Evolutionary conservation across 2,113 vertebrate species (phyloP), one percentile per base, ranked within the genome.

Genomic region (Turdus rufiventris): DNA sequence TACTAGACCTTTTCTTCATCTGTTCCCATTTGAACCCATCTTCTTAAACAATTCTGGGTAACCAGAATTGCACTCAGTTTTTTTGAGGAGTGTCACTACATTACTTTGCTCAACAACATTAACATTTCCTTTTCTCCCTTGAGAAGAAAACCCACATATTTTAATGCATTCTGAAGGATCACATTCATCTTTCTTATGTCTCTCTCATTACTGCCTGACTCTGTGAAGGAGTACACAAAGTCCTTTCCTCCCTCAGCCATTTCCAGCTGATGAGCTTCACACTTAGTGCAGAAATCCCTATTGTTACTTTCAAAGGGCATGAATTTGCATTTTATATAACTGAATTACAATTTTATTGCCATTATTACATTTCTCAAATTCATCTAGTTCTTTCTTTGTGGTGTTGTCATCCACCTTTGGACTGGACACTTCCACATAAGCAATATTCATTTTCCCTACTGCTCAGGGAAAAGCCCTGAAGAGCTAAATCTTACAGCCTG

Each of bases 241-340:
- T 47, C n/a, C 25, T 65, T 38, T 72, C 36, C 42, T 79, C 36
- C 40, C 85, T 82, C 58, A 75, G n/a, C 14, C 8, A 2, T 78
- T 93, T 91, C 31, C 42, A 65, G 45, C 42, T 70, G 85, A 83
- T 65, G 58, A 88, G 50, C 42, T 76, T 57, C 42, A 79, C 24
- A 34, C 45, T 72, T 42, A 10, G 7, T 50, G 54, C 56, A 86
- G 72, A 94, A 93, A 86, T 86, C 63, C 47, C 42, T 62, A 29
- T 54, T 86, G 76, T 45, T 94, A 33, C 25, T 73, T 83, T 83
- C 60, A 91, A 94, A 88, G 56, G 72, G 42, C 50, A 93, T 20
- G 42, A 50, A 92, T 96, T 92, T 88, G 60, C 73, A 80, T 92
- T 92, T 91, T 83, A 76, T 42, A 62, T 63, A 83, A 86, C 38